Base-by-base conservation (phyloP, 2,888 invertebrate species). In the Acanthosepion pharaonis region DNA sequence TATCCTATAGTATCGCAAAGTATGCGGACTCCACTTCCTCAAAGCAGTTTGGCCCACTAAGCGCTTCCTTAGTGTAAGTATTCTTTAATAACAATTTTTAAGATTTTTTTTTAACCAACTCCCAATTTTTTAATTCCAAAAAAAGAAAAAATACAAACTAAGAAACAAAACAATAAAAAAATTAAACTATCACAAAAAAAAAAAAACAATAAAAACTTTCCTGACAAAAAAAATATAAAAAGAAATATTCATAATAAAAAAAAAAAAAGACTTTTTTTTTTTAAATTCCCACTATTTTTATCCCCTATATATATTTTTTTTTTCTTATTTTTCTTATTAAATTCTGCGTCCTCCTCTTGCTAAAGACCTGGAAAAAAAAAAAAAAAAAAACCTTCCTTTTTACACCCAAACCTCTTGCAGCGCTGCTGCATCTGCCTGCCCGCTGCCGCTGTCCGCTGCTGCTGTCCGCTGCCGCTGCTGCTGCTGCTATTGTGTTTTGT, bases 1-100 rank as follows among this genome's bases (percentile, higher is more conserved):
- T 97, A 97, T 95, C 97, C 97, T 49, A 97, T 97, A 91, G 96
- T 97, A 95, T 97, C 97, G n/a, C 97, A 97, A 95, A 96, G 96
- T 95, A 96, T 96, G 96, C 96, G 97, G 95, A 96, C 96, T 94
- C 95, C 96, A 8, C 95, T 95, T 28, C 96, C 96, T 33, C 96
- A 96, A n/a, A 96, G 96, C 96, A 96, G 96, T 95, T 95, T 96
- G 95, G 96, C 96, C 92, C 96, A 96, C 94, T 96, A 96, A 96
- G 94, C 94, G 91, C 59, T 64, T 94, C 94, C 48, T 55, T 64
- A 94, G 92, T 93, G 94, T 64, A 94, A 94, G 95, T 95, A 91
- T 91, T 91, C 28, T 92, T 91, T 94, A 91, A 18, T 64, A n/a
- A 28, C 49, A 78, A 28, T 20, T 64, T 55, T 94, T 51, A 94